Evolutionary conservation across 53 echinoderm and acorn worm genomes (phyloP), one percentile per base, ranked within the genome.

Genomic region (Henricia sp.): DNA sequence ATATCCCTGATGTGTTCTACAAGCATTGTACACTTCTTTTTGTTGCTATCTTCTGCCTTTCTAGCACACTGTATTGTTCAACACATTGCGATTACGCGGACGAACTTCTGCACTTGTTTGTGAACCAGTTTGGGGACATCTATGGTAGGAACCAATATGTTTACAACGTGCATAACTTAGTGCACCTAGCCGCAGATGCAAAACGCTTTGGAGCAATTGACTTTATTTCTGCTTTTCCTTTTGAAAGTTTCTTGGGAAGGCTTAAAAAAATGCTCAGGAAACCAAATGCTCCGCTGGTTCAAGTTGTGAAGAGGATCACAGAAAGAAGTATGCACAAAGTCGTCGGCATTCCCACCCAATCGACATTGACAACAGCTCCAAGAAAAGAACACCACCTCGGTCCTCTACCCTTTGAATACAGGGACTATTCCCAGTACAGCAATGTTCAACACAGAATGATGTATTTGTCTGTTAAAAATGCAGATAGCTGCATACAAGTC

Each of bases 91-190:
- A 83, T 32, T 82, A 88, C 83, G 82, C 82, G 6, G 41, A 74
- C 3, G 28, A 74, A 21, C 44, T 89, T 24, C 73, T 89, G 29
- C 32, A 57, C 2, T 20, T 83, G 25, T 89, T 89, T 83, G 89
- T 89, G n/a, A 14, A 52, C 19, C 58, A 89, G 52, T 89, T 24
- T 26, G 73, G 71, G 16, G 53, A 64, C 23, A 16, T 89, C 3
- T 89, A 89, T 83, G 83, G 83, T n/a, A 71, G 51, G 33, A 33
- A 83, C 56, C 50, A 56, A 63, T 27, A 86, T 27, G 83, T 86
- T 28, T 91, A 91, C 46, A 91, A 91, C 83, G 86, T 90, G 14
- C 91, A 91, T 86, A 42, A 65, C 1, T 60, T 91, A 26, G 29
- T 83, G n/a, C 87, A 87, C 25, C 4, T 77, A 48, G 58, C 87